Conservation (phyloP, 2,113 vertebrate genomes). For the Platysteira castanea region DNA sequence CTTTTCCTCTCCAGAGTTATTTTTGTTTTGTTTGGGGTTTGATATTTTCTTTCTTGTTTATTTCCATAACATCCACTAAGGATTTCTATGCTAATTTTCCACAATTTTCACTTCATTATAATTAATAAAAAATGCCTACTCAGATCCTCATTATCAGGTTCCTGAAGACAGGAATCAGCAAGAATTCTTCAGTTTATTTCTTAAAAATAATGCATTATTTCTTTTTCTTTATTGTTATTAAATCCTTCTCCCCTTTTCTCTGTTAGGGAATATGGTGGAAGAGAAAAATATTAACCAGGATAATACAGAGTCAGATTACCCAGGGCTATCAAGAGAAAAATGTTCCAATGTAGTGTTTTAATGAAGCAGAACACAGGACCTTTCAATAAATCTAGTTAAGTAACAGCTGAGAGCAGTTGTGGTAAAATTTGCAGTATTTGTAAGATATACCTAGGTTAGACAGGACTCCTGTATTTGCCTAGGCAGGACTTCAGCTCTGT, state of each 20-base stretch:
- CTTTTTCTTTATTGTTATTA: neutral
- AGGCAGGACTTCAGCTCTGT: neutral
- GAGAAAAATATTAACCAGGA: neutral
- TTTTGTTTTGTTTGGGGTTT: conserved; percentile 2
- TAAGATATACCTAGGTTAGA: neutral
- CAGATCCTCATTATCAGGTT: neutral
- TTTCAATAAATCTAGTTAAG: neutral
- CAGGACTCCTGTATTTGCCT: neutral
- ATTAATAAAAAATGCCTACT: conserved; percentile 23
- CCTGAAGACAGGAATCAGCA: neutral
- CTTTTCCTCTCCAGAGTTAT: conserved; percentile 43
- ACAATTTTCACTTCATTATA: conserved; percentile 15
- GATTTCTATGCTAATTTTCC: conserved; percentile 14
- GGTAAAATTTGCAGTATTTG: neutral
- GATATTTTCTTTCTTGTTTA: conserved; percentile 12
- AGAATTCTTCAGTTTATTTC: neutral
- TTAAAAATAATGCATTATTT: neutral
- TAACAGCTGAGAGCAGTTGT: neutral
- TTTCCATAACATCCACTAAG: conserved; percentile 27
- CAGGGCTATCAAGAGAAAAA: neutral
- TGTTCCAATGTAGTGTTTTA: neutral
- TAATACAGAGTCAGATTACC: neutral
- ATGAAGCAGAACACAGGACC: neutral
- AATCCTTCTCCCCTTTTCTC: neutral
- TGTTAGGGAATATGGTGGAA: neutral